Evolutionary conservation across 2,797 vertebrate species (phyloP).

Genomic region (Sebastolobus alascanus): DNA sequence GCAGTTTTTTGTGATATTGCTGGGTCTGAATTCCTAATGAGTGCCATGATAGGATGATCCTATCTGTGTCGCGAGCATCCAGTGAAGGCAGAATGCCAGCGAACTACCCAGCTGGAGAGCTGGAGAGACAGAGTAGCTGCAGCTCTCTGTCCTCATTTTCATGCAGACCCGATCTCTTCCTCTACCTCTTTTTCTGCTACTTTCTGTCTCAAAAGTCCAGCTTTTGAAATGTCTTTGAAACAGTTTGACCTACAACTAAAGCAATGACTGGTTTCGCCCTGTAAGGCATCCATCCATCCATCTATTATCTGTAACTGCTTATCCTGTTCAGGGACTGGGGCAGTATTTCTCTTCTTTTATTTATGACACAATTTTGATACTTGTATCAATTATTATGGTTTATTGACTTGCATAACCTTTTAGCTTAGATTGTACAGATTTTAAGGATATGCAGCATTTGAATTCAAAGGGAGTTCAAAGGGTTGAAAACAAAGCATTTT

Average conservation of each 20-base stretch:
- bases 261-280: background rate
- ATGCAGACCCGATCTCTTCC: background rate
- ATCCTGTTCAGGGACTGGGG: too few relatives aligned
- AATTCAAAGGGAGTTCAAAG: too few relatives aligned
- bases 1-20: constrained; percentile 50
- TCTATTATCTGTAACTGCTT: too few relatives aligned
- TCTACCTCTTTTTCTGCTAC: background rate
- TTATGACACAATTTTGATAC: too few relatives aligned
- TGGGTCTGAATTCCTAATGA: constrained; percentile 64
- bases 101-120: constrained; percentile 26
- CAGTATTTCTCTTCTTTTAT: too few relatives aligned
- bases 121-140: background rate
- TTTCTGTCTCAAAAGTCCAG: background rate
- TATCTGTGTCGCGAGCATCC: constrained; percentile 47
- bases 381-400: too few relatives aligned
- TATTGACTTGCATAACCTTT: too few relatives aligned
- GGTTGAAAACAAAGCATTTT: background rate
- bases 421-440: too few relatives aligned
- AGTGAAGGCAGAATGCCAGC: constrained; percentile 40
- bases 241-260: constrained; percentile 2
- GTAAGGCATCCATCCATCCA: too few relatives aligned
- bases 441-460: too few relatives aligned
- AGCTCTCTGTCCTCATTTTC: background rate
- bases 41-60: constrained; percentile 48
- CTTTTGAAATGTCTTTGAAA: constrained; percentile 18